Base-by-base conservation (phyloP, 2,113 vertebrate species). In the Paralichthys olivaceus region DNA sequence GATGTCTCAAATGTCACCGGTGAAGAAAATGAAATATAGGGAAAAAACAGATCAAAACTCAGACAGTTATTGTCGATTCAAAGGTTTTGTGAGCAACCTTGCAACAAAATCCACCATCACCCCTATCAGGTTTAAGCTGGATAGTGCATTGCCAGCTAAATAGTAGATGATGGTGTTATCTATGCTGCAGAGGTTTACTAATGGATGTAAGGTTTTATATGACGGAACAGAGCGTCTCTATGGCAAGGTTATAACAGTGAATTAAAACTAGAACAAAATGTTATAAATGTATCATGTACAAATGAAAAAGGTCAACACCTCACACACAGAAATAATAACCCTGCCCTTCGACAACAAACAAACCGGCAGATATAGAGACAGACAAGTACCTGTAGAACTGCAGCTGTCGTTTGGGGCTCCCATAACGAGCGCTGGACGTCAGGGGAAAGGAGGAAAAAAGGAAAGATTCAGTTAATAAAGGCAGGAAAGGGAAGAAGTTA, bases 381-480 rank as follows among this genome's bases (percentile, higher is more conserved):
- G 56, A 83, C 45, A 49, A 75, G 95, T 99, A 99, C 98, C 98
- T 99, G 98, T 99, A 99, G 93, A 99, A 99, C 95, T 99, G 98
- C 93, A 99, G 96, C 93, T 99, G 98, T 72, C 98, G 96, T 96
- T 99, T 99, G 93, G 98, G 98, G 92, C 98, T 99, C 94, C 98
- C 98, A 89, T 99, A 99, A 87, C 98, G 97, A 90, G 97, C 96
- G 57, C 98, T 99, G 96, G 95, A 86, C 80, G 95, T 94, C 94
- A 73, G 82, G 82, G 90, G 49, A 69, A 63, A 79, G 75, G 53
- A 77, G 74, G 70, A 82, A 6, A 71, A 86, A 65, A 84, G 75
- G 29, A 69, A 54, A 89, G 65, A 37, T 73, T 79, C 43, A 28
- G 72, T 90, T 87, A 88, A 83, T 63, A 47, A 22, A 59, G 72